Percentiles rank a stretch among this genome's conserved stretches.
These are phyloP conservation scores for Watsonalla cultraria DNA, from an alignment of 2,888 invertebrate genomes.

Conservation along the genomic window DNA sequence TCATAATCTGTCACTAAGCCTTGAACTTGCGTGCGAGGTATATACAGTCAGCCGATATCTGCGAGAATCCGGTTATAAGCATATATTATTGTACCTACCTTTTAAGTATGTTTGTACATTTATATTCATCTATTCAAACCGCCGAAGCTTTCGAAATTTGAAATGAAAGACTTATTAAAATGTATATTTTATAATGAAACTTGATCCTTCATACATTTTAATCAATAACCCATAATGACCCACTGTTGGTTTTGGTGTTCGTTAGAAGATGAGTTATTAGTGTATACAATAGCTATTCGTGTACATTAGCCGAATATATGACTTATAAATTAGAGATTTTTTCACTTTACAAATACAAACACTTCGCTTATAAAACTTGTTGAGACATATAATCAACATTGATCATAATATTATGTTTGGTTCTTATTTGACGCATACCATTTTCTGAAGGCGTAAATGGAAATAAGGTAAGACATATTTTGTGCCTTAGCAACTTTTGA, in stretches of 20 bases:
- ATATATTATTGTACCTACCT: slow-evolving; percentile 11
- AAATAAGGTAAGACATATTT: no score
- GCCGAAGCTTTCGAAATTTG: slow-evolving; percentile 20
- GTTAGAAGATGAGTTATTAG: no score
- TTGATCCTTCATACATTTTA: neutral
- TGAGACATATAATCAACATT: no score
- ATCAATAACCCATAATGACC: neutral
- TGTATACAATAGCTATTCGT: no score
- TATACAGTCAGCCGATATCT: slow-evolving; percentile 8
- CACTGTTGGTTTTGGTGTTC: neutral
- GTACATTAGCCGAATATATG: no score
- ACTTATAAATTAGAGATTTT: no score
- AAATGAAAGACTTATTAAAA: slow-evolving; percentile 4
- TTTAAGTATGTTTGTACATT: neutral
- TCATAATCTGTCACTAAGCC: slow-evolving; percentile 7
- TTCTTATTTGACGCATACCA: no score
- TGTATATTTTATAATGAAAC: neutral
- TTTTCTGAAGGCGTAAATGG: no score
- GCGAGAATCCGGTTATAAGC: slow-evolving; percentile 15
- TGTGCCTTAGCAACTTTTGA: no score
- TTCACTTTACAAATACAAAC: no score
- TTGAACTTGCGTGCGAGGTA: slow-evolving; percentile 20
- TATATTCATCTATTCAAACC: neutral
- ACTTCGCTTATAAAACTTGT: no score
- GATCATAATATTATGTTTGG: no score